Base-by-base conservation (phyloP, 2,797 vertebrate species). In the Alectoris magna region DNA sequence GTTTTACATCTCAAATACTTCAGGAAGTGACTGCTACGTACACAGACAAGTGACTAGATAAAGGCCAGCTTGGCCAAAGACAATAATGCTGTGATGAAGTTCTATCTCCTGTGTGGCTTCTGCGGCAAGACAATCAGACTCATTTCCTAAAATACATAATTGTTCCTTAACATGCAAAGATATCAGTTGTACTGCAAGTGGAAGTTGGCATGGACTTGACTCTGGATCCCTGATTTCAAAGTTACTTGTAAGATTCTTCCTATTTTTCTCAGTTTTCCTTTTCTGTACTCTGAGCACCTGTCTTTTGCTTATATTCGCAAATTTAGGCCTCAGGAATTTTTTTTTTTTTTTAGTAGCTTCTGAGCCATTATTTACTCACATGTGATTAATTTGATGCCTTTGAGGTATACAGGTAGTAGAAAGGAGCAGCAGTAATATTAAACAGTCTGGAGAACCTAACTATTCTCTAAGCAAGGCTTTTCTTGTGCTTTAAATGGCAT, bases 381-480 rank as follows among this genome's bases (percentile, higher is more conserved):
- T 6, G 10, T 68, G 70, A 92, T 93, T 87, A 83, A 94, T 87
- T 87, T 95, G 43, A 69, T 91, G 36, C 90, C 81, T 95, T 85
- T 91, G 87, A 81, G 49, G 43, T 69, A 87, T 69, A 27, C 15
- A 89, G 78, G 31, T 82, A 83, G 38, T 39, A 91, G 84, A 93
- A 91, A 62, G 69, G n/a, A 84, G 49, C 43, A 87, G 39, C 8
- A 69, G 43, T 38, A 63, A 79, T 55, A 94, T 60, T 78, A 83
- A 90, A 71, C 3, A 60, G 39, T 72, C 27, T 69, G 48, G 26
- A 88, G 23, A 80, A 23, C 5, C 24, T 56, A 43, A 4, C 56
- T 89, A 14, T 29, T 86, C 76, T 68, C 10, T 48, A 59, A 77
- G 76, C 26, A 77, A 78, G 21, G 21, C 29, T 91, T 90, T 84